Conservation (phyloP, 2,797 vertebrate genomes). For the Sebastes kiyomatsui region DNA sequence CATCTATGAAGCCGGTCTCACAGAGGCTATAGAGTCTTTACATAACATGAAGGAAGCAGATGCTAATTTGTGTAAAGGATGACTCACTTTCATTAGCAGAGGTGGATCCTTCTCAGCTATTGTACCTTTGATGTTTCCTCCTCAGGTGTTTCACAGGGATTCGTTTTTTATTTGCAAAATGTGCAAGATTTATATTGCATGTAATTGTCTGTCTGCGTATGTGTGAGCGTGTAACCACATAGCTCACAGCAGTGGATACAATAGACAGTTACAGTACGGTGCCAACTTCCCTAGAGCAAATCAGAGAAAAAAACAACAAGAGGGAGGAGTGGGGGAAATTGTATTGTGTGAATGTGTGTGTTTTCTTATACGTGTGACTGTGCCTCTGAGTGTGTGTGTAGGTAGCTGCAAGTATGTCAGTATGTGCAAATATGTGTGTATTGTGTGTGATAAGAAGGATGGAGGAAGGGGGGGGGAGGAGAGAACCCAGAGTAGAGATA, state of each 20-base stretch:
- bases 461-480: slow-evolving; percentile 4
- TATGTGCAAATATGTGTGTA: slow-evolving; percentile 43
- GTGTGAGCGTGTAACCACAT: slow-evolving; percentile 33
- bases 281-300: slow-evolving; percentile 46
- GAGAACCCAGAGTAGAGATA: slow-evolving; percentile 17
- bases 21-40: slow-evolving; percentile 26
- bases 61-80: slow-evolving; percentile 51
- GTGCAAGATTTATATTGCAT: slow-evolving; percentile 38
- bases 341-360: neutral
- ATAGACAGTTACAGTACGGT: slow-evolving; percentile 41
- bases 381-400: neutral
- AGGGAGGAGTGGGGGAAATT: slow-evolving; percentile 38
- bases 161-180: slow-evolving; percentile 51
- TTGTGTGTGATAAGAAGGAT: slow-evolving; percentile 47
- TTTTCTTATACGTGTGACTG: neutral
- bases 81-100: slow-evolving; percentile 56
- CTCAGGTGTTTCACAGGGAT: slow-evolving; percentile 53
- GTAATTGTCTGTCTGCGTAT: slow-evolving; percentile 36
- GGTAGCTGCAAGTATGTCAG: slow-evolving; percentile 37
- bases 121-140: slow-evolving; percentile 68
- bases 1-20: neutral
- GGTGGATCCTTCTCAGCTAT: slow-evolving; percentile 45
- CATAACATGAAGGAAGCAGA: slow-evolving; percentile 38
- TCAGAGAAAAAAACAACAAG: slow-evolving; percentile 39
- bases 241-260: slow-evolving; percentile 51